phyloP scores from a whole-genome alignment of 2,797 vertebrate genomes.

The Oreochromis mossambicus region DNA sequence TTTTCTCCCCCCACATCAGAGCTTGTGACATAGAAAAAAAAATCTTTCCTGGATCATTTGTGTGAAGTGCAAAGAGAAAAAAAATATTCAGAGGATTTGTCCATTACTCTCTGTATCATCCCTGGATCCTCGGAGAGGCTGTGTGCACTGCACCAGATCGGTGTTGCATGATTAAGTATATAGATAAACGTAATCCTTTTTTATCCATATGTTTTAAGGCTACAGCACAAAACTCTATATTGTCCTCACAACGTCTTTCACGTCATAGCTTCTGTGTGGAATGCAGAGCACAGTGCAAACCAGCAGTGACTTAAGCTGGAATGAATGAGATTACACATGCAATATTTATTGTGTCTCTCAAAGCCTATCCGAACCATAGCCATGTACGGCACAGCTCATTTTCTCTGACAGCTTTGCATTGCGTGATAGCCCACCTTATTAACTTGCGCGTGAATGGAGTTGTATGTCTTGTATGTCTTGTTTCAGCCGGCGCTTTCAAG shows the following conservation, averaged over 20 bases:
- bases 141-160: neutral
- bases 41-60: neutral
- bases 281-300: neutral
- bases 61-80: neutral
- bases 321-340: slow-evolving; percentile 31
- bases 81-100: slow-evolving; percentile 15
- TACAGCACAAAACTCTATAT: neutral
- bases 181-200: slow-evolving; percentile 37
- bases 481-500: slow-evolving; percentile 8
- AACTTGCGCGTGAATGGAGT: neutral
- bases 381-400: neutral
- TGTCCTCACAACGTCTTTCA: slow-evolving; percentile 26
- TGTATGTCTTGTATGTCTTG: neutral
- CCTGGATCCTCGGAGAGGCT: neutral
- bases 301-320: neutral
- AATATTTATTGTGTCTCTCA: slow-evolving; percentile 16
- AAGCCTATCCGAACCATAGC: neutral
- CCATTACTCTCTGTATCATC: neutral
- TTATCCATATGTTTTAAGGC: slow-evolving; percentile 43
- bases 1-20: neutral
- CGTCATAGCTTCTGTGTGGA: neutral
- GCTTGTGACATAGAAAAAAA: neutral
- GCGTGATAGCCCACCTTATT: neutral
- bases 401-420: neutral
- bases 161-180: slow-evolving; percentile 27